Evolutionary conservation across 1,140 invertebrate species (phyloP).

Genomic region (Diorhabda carinulata): DNA sequence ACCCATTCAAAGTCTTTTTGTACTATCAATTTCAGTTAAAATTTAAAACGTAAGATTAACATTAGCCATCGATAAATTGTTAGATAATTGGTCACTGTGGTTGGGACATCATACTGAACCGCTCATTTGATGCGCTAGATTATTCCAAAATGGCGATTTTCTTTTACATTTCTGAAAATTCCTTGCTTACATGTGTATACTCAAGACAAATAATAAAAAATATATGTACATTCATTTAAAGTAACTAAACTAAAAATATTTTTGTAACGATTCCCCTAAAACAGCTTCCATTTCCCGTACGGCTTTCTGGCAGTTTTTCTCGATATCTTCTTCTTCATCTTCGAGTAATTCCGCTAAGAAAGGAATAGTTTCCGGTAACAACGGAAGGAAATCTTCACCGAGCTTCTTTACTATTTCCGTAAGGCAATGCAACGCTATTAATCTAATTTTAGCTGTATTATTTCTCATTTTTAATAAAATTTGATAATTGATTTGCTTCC

Average conservation of each 20-base stretch:
- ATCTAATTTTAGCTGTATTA: slow-evolving; percentile 59
- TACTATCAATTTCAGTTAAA: too few relatives aligned
- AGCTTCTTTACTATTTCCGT: slow-evolving; percentile 71
- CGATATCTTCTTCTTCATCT: slow-evolving; percentile 77
- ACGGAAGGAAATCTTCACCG: slow-evolving; percentile 74
- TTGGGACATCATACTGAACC: too few relatives aligned
- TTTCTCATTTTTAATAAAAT: slow-evolving; percentile 82
- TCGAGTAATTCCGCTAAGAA: slow-evolving; percentile 80
- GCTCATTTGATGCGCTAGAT: too few relatives aligned
- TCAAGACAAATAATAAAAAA: too few relatives aligned
- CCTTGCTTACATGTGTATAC: too few relatives aligned
- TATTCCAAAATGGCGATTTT: too few relatives aligned
- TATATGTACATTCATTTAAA: not conserved
- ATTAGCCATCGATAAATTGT: too few relatives aligned
- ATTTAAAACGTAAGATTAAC: too few relatives aligned
- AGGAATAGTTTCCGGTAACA: slow-evolving; percentile 78
- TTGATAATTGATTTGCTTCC: slow-evolving; percentile 87
- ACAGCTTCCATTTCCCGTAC: slow-evolving; percentile 76
- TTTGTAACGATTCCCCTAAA: slow-evolving; percentile 78
- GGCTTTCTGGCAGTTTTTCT: slow-evolving; percentile 66
- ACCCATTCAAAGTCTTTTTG: too few relatives aligned
- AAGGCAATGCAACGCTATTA: slow-evolving; percentile 59
- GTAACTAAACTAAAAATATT: slow-evolving; percentile 63
- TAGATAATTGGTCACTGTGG: too few relatives aligned
- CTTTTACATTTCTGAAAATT: too few relatives aligned